These are phyloP conservation scores for Crepidodera aurea DNA, from an alignment of 2,888 invertebrate genomes.

Conservation along the genomic window DNA sequence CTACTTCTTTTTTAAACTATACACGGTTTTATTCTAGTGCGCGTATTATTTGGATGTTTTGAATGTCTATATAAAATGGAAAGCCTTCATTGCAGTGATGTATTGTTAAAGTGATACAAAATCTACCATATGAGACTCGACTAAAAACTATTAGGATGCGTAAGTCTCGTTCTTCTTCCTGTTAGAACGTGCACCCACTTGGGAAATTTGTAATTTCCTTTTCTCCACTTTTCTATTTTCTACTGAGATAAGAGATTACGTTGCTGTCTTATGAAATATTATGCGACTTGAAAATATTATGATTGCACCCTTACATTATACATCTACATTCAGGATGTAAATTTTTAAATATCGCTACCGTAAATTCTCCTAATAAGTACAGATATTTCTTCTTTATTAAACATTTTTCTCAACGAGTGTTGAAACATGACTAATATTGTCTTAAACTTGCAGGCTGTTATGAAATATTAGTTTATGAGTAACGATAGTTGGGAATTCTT, in stretches of 20 bases:
- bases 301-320: conserved; percentile 32
- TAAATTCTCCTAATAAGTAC: conserved; percentile 27
- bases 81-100: no score
- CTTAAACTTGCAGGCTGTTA: neutral
- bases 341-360: conserved; percentile 35
- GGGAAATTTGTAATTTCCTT: conserved; percentile 56
- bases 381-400: conserved; percentile 31
- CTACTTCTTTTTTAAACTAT: no score
- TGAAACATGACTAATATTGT: conserved; percentile 7
- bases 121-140: conserved; percentile 28
- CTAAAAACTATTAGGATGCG: conserved; percentile 52
- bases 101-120: neutral
- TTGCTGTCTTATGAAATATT: conserved; percentile 45
- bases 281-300: conserved; percentile 36
- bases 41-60: no score
- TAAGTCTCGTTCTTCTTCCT: conserved; percentile 53
- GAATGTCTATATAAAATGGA: no score
- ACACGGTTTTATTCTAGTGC: no score
- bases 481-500: neutral
- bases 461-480: neutral
- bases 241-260: conserved; percentile 49
- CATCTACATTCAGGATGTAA: conserved; percentile 23
- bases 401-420: conserved; percentile 9
- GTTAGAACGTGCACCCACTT: conserved; percentile 52
- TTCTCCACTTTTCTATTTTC: conserved; percentile 50